Conservation (phyloP, 2,888 invertebrate species). For the Oscheius sp. region DNA sequence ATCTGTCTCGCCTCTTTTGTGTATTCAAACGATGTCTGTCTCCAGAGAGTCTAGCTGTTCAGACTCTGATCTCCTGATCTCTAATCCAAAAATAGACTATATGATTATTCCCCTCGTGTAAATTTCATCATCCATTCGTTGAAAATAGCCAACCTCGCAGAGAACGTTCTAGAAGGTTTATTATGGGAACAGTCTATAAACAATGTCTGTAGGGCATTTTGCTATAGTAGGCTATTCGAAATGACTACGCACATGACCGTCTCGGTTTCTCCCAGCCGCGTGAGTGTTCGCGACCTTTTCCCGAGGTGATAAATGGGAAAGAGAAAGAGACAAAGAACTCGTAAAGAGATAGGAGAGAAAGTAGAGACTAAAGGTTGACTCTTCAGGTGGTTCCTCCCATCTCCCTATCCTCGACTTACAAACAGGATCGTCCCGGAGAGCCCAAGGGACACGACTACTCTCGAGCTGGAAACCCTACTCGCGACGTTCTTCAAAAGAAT, state of each 20-base stretch:
- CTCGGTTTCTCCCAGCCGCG: neutral
- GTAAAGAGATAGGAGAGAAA: neutral
- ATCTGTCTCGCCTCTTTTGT: no score
- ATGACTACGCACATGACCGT: no score
- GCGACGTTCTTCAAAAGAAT: constrained; percentile 87
- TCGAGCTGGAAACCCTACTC: constrained; percentile 92
- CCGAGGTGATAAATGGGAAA: constrained; percentile 14
- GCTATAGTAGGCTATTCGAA: neutral
- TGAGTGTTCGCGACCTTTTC: constrained; percentile 1
- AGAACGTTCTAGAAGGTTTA: no score
- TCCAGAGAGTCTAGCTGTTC: no score
- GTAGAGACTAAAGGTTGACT: neutral
- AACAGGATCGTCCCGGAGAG: constrained; percentile 87
- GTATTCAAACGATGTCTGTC: no score
- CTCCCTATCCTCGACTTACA: constrained; percentile 90
- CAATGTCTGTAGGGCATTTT: neutral
- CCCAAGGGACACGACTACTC: constrained; percentile 84
- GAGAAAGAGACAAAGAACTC: constrained; percentile 10
- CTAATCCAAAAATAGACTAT: no score
- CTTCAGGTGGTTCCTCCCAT: constrained; percentile 86
- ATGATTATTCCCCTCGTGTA: no score
- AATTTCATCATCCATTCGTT: no score
- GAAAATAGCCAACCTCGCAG: no score
- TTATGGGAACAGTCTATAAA: no score
- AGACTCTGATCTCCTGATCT: no score